Base-by-base conservation (phyloP, 1,140 invertebrate genomes). In the Scaptomyza montana region DNA sequence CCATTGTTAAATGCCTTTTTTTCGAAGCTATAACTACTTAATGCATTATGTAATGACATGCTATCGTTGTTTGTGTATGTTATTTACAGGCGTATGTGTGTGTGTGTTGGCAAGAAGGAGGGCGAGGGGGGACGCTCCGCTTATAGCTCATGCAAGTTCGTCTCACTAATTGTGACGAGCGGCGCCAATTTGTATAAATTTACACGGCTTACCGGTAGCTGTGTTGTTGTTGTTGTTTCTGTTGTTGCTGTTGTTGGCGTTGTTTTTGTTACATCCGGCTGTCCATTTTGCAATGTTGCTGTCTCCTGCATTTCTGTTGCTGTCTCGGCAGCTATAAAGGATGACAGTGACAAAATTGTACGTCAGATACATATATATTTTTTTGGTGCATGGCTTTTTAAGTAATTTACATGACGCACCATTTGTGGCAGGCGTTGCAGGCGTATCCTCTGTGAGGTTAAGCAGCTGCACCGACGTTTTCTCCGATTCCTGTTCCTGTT, bases 91-190 rank as follows among this genome's bases (percentile, higher is more conserved):
- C 36, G 49, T 67, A 30, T 5, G 30, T 33, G 5, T 5, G 5
- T 5, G 30, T 5, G 7, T 33, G 30, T 33, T 25, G 21, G 21
- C 21, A 25, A 25, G 21, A 25, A 25, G 21, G 41, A 5, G 6
- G 19, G 19, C 33, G 56, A 50, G 16, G 47, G 53, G 55, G 41
- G 49, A 51, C 70, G 59, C 47, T 46, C 54, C 57, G 43, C 28
- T 75, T 65, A 84, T 72, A 87, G 67, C 57, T 80, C 85, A 80
- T 78, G 85, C 80, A 90, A 77, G 66, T 72, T 79, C 61, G 76
- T 76, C 61, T 89, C 89, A 57, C 89, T 90, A 70, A 90, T 89
- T 73, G 89, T 85, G 76, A 78, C 78, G 50, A 90, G 75, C 66
- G 89, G 89, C 74, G 89, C 89, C 84, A 86, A 71, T 82, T 73